These are phyloP conservation scores for Agelas oroides DNA, from an alignment of 37 sponge, comb jelly and placozoan genomes.

Conservation along the genomic window DNA sequence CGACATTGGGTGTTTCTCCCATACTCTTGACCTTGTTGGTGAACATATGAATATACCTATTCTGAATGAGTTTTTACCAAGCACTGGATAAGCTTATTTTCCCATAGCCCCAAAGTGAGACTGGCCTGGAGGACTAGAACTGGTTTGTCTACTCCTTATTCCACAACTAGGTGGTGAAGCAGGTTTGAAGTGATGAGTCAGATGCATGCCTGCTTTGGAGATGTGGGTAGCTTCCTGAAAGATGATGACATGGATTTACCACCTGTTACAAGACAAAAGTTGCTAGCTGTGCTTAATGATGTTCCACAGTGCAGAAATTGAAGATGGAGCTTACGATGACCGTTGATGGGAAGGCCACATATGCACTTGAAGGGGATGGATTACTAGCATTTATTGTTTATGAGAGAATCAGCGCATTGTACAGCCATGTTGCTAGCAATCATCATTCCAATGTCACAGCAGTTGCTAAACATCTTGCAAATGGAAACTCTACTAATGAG, in stretches of 20 bases:
- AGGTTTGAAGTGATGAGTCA: constrained; percentile 38
- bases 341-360: background rate
- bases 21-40: constrained; percentile 3
- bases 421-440: background rate
- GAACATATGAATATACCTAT: background rate
- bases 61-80: constrained; percentile 7
- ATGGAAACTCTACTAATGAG: background rate
- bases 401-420: background rate
- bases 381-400: constrained; percentile 1
- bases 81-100: background rate
- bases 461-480: constrained; percentile 15
- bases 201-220: background rate
- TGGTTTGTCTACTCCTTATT: background rate
- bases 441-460: constrained; percentile 32
- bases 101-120: background rate
- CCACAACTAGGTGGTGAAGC: constrained; percentile 39
- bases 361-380: constrained; percentile 28
- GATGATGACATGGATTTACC: background rate
- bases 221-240: background rate
- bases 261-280: constrained; percentile 6
- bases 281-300: background rate
- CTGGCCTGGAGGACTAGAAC: constrained; percentile 3
- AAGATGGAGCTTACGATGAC: constrained; percentile 5
- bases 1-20: no score
- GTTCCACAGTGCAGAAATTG: background rate